Conservation (phyloP, 2,888 invertebrate genomes). For the Corythucha ciliata region DNA sequence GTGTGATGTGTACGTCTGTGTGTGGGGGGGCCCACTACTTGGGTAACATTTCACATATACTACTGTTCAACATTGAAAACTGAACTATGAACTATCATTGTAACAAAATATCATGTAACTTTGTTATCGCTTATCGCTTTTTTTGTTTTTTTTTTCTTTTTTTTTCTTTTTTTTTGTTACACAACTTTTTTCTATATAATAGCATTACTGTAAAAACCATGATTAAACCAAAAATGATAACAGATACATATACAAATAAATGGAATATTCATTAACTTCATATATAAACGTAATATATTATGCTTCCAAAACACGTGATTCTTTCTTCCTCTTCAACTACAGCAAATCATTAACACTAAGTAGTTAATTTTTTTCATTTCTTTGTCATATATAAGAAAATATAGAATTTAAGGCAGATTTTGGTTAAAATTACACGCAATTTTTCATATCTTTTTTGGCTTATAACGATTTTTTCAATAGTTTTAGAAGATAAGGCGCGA, state of each 20-base stretch:
- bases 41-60: conserved; percentile 32
- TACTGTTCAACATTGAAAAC: conserved; percentile 31
- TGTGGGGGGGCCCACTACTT: conserved; percentile 30
- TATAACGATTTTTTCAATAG: conserved; percentile 43
- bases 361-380: conserved; percentile 38
- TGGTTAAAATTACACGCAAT: conserved; percentile 51
- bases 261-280: conserved; percentile 33
- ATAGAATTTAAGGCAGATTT: conserved; percentile 61
- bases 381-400: conserved; percentile 47
- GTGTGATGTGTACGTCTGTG: too few relatives aligned
- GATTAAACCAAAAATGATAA: conserved; percentile 32
- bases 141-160: too few relatives aligned
- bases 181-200: conserved; percentile 30
- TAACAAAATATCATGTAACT: conserved; percentile 32
- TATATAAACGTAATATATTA: conserved; percentile 34
- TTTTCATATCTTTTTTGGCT: conserved; percentile 39
- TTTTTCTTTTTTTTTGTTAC: too few relatives aligned
- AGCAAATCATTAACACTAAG: conserved; percentile 36
- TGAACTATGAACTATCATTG: conserved; percentile 31
- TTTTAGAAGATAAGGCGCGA: conserved; percentile 62
- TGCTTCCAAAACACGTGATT: conserved; percentile 35
- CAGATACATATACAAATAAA: conserved; percentile 33
- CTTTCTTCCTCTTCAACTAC: conserved; percentile 33
- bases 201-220: conserved; percentile 33
- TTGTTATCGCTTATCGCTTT: conserved; percentile 14